A percentile compares a stretch with the other conserved stretches of the same genome.
These are phyloP conservation scores for Halisarca cf. caerulea DNA, from an alignment of 37 sponge, comb jelly and placozoan genomes.

Conservation along the genomic window DNA sequence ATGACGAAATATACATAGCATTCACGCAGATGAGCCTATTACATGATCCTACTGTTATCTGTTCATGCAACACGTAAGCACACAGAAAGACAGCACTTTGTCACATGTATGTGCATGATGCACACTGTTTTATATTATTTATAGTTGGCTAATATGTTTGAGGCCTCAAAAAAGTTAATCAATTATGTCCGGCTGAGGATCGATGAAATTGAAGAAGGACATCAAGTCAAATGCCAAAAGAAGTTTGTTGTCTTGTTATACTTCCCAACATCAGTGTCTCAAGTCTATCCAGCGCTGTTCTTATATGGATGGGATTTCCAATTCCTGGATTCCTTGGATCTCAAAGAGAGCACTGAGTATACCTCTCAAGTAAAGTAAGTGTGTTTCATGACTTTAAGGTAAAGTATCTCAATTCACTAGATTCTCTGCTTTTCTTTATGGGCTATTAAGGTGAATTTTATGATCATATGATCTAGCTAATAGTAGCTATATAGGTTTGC, in stretches of 20 bases:
- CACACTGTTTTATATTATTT: neutral
- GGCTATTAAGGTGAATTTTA: no score
- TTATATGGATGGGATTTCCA: conserved; percentile 88
- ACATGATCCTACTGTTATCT: no score
- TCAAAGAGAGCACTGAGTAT: neutral
- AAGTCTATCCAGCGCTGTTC: conserved; percentile 84
- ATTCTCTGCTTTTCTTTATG: no score
- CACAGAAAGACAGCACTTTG: no score
- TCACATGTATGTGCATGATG: no score
- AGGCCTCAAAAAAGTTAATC: conserved; percentile 53
- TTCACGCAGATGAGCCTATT: no score
- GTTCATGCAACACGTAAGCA: no score
- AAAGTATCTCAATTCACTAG: no score
- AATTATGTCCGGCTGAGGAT: conserved; percentile 81
- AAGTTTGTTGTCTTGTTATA: conserved; percentile 81
- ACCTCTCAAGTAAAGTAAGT: neutral
- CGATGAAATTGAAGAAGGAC: conserved; percentile 69
- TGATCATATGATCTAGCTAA: no score
- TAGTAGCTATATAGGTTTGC: no score
- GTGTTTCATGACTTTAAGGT: neutral
- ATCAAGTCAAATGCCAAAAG: neutral
- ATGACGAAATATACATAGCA: no score
- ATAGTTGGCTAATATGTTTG: conserved; percentile 37
- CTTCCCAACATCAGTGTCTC: conserved; percentile 73
- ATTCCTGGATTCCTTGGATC: conserved; percentile 70